Percentiles rank a stretch among this genome's conserved stretches.
phyloP scores from a whole-genome alignment of 2,113 vertebrate species.

The Heloderma charlesbogerti region DNA sequence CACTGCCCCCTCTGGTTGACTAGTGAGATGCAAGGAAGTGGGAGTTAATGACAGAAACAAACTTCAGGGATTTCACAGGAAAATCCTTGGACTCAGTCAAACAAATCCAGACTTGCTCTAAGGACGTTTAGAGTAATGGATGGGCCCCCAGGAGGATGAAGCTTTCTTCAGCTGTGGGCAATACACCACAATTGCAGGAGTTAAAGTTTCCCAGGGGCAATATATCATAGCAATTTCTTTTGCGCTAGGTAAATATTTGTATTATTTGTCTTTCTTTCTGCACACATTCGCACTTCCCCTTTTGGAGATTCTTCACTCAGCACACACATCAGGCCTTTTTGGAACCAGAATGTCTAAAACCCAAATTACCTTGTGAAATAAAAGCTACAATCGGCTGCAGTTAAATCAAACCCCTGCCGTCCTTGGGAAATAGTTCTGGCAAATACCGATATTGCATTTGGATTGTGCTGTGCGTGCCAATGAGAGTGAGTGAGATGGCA shows the following conservation, averaged over 20 bases:
- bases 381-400: conserved; percentile 63
- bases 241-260: conserved; percentile 56
- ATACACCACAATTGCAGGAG: neutral
- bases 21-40: neutral
- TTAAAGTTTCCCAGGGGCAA: neutral
- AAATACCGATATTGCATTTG: conserved; percentile 73
- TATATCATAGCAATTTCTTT: conserved; percentile 29
- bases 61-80: conserved; percentile 42
- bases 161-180: neutral
- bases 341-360: conserved; percentile 58
- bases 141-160: neutral
- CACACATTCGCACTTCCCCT: conserved; percentile 36
- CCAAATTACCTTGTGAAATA: conserved; percentile 55
- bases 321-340: conserved; percentile 29
- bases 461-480: conserved; percentile 62
- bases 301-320: conserved; percentile 63
- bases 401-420: conserved; percentile 56
- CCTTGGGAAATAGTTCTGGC: conserved; percentile 76
- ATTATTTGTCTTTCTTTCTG: conserved; percentile 30
- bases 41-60: conserved; percentile 37
- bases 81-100: conserved; percentile 41
- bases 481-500: conserved; percentile 69
- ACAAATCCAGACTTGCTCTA: conserved; percentile 29
- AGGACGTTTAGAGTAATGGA: conserved; percentile 22
- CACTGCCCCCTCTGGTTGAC: conserved; percentile 8